Conservation (phyloP, 2,797 vertebrate species). For the Ctenochaetus hawaiiensis region DNA sequence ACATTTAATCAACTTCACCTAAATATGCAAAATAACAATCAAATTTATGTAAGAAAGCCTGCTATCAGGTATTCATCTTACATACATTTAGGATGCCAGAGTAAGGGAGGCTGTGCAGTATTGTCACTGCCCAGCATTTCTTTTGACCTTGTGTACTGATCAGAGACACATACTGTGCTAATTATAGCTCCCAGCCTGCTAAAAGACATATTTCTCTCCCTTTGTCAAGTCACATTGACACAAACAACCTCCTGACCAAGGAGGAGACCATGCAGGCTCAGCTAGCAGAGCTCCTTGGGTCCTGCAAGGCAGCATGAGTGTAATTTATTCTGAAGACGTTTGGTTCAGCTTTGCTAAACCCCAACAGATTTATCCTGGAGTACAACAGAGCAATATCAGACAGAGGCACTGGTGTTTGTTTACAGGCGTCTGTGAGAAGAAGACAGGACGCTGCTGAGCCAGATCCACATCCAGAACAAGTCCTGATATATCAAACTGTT, state of each 20-base stretch:
- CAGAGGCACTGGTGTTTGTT: slow-evolving; percentile 44
- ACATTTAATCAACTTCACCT: background rate
- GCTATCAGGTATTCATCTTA: background rate
- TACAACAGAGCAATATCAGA: slow-evolving; percentile 39
- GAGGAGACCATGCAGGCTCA: slow-evolving; percentile 29
- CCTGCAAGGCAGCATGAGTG: slow-evolving; percentile 34
- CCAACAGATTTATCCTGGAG: slow-evolving; percentile 37
- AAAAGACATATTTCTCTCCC: slow-evolving; percentile 56
- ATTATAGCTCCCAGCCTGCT: slow-evolving; percentile 66
- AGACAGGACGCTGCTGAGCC: slow-evolving; percentile 9
- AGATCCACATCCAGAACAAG: slow-evolving; percentile 16
- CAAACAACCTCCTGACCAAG: slow-evolving; percentile 48
- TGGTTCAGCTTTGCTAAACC: slow-evolving; percentile 38
- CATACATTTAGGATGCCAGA: slow-evolving; percentile 8
- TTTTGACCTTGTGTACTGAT: slow-evolving; percentile 63
- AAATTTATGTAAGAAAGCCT: background rate
- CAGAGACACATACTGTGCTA: slow-evolving; percentile 69
- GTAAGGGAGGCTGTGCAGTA: slow-evolving; percentile 7
- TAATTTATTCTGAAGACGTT: slow-evolving; percentile 54
- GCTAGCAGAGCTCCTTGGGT: slow-evolving; percentile 27
- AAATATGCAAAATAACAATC: background rate
- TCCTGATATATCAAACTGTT: slow-evolving; percentile 40
- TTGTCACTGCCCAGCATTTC: slow-evolving; percentile 39
- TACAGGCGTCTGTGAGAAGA: slow-evolving; percentile 5
- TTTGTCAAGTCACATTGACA: slow-evolving; percentile 63